phyloP scores from a whole-genome alignment of 2,113 vertebrate genomes.

The Barbus barbus region DNA sequence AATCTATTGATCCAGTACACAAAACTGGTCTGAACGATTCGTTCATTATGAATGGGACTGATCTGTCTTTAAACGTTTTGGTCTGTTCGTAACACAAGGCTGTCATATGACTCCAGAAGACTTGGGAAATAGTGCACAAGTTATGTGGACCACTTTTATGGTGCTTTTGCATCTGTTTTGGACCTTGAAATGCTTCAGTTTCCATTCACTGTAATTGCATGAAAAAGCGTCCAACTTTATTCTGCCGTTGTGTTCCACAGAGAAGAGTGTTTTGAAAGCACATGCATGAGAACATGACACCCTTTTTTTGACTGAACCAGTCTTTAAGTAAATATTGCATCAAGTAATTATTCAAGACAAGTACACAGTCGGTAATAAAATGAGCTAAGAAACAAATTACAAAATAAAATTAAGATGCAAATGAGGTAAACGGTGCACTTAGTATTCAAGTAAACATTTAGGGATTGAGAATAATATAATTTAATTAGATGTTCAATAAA shows the following conservation, averaged over 20 bases:
- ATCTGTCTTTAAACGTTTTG: neutral
- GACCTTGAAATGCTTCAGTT: neutral
- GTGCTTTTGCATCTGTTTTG: neutral
- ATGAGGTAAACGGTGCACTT: neutral
- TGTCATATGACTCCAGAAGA: neutral
- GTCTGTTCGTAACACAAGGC: neutral
- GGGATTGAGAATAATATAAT: neutral
- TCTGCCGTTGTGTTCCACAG: neutral
- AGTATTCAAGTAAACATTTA: neutral
- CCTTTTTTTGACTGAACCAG: neutral
- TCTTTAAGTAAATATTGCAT: neutral
- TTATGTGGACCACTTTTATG: neutral
- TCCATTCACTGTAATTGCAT: neutral
- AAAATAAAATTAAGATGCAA: neutral
- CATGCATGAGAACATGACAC: neutral
- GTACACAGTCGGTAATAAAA: neutral
- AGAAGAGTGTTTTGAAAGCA: neutral
- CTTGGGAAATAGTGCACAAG: neutral
- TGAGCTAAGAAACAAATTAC: neutral
- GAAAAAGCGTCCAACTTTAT: neutral
- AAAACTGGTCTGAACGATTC: neutral
- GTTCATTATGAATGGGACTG: neutral
- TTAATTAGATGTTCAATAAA: neutral
- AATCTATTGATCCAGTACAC: neutral
- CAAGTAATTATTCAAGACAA: constrained; percentile 3